A percentile compares a stretch with the other conserved stretches of the same genome.
These are phyloP conservation scores for Agrypnus murinus DNA, from an alignment of 2,888 invertebrate genomes.

Conservation along the genomic window DNA sequence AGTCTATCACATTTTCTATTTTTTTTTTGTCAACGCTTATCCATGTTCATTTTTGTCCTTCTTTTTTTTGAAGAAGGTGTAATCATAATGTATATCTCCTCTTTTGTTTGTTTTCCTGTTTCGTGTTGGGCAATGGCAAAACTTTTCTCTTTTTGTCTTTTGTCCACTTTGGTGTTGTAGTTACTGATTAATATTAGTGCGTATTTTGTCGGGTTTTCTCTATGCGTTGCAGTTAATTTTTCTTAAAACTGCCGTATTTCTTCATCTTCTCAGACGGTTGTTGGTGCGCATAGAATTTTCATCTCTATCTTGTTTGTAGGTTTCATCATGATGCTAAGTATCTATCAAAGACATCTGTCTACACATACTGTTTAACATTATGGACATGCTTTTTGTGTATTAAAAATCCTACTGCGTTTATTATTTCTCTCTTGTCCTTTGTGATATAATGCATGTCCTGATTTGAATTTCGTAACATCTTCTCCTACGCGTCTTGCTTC, in stretches of 20 bases:
- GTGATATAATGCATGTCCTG: background rate
- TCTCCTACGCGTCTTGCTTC: too few species aligned
- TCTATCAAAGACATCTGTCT: conserved; percentile 4
- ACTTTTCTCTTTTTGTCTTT: background rate
- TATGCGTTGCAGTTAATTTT: conserved; percentile 5
- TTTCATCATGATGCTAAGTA: background rate
- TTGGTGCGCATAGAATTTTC: too few species aligned
- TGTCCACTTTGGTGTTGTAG: background rate
- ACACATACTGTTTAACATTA: conserved; percentile 3
- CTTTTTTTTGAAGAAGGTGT: background rate
- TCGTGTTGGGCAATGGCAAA: background rate
- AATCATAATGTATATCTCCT: conserved; percentile 1
- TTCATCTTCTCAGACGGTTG: background rate
- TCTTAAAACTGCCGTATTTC: background rate
- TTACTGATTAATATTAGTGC: background rate
- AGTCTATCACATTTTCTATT: conserved; percentile 1
- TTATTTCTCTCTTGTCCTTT: background rate
- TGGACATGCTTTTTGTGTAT: too few species aligned
- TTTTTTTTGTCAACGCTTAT: background rate
- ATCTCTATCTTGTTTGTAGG: conserved; percentile 4
- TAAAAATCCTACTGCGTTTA: background rate
- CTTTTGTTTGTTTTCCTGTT: conserved; percentile 1
- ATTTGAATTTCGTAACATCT: conserved; percentile 1
- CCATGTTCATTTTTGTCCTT: background rate
- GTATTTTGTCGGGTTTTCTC: background rate